Conservation (phyloP, 2,888 invertebrate genomes). For the Epinotia brunnichana region DNA sequence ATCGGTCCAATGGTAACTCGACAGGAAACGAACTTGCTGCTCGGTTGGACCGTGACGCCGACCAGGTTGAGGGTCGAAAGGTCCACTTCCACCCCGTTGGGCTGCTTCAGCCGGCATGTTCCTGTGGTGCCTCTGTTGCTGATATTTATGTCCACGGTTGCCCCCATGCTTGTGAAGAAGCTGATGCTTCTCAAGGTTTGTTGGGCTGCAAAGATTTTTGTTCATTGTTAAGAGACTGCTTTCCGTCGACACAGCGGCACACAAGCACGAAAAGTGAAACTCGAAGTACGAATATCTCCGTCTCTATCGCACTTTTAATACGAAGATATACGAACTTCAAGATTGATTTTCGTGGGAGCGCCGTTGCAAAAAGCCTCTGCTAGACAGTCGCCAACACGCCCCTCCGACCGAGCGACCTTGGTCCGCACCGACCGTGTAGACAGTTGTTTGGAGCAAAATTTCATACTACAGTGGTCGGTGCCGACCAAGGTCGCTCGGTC, state of each 20-base stretch:
- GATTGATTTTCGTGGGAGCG: too few species aligned
- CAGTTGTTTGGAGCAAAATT: too few species aligned
- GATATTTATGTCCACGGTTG: constrained; percentile 39
- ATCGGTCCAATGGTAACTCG: constrained; percentile 42
- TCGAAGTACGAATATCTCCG: too few species aligned
- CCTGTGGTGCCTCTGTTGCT: constrained; percentile 29
- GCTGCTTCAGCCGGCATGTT: constrained; percentile 30
- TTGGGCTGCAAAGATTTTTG: constrained; percentile 28
- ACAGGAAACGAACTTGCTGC: constrained; percentile 41
- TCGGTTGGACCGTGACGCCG: constrained; percentile 30
- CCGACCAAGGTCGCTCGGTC: too few species aligned
- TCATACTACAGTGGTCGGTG: too few species aligned
- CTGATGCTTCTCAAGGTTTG: constrained; percentile 21
- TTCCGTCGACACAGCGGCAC: too few species aligned
- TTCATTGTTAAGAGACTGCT: neutral
- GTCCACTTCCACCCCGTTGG: constrained; percentile 29
- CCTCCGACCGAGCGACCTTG: too few species aligned
- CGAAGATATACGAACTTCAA: too few species aligned
- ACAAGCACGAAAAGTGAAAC: neutral
- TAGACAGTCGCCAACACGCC: too few species aligned
- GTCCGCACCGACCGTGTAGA: too few species aligned
- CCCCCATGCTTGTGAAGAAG: constrained; percentile 33
- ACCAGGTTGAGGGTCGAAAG: constrained; percentile 20
- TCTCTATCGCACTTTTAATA: too few species aligned
- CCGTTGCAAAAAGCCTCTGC: too few species aligned